Conservation (phyloP, 2,888 invertebrate genomes). For the Mellilla xanthometata region DNA sequence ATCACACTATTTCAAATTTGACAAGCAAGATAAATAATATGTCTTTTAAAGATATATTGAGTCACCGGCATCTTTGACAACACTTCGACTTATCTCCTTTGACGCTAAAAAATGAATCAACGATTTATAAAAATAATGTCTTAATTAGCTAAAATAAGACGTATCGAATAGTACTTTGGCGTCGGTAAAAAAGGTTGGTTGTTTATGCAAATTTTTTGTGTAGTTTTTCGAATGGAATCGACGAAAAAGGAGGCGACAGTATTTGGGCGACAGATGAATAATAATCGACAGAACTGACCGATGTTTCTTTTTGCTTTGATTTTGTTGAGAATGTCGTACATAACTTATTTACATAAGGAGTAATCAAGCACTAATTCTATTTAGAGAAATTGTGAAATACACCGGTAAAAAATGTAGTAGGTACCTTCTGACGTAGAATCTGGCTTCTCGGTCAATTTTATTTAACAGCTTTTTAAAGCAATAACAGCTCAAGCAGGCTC, state of each 20-base stretch:
- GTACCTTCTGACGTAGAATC: too few species aligned
- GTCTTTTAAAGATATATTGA: conserved; percentile 35
- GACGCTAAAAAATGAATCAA: conserved; percentile 34
- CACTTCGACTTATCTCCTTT: conserved; percentile 39
- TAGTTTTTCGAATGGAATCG: neutral
- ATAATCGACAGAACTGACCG: too few species aligned
- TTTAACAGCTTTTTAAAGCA: too few species aligned
- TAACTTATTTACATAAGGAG: too few species aligned
- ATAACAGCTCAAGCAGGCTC: too few species aligned
- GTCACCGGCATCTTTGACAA: conserved; percentile 41
- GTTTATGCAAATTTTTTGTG: conserved; percentile 13
- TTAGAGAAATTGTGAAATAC: too few species aligned
- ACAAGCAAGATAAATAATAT: conserved; percentile 61
- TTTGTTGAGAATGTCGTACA: too few species aligned
- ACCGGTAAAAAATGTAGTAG: too few species aligned
- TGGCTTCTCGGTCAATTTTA: too few species aligned
- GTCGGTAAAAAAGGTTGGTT: neutral
- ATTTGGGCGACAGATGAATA: too few species aligned
- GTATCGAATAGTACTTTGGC: conserved; percentile 38
- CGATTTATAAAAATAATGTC: conserved; percentile 48
- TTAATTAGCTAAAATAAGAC: conserved; percentile 61
- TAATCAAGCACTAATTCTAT: too few species aligned
- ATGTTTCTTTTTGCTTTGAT: neutral
- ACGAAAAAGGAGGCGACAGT: too few species aligned
- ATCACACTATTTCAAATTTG: conserved; percentile 66